These are phyloP conservation scores for Trichomycterus rosablanca DNA, from an alignment of 2,113 vertebrate species.

Conservation along the genomic window DNA sequence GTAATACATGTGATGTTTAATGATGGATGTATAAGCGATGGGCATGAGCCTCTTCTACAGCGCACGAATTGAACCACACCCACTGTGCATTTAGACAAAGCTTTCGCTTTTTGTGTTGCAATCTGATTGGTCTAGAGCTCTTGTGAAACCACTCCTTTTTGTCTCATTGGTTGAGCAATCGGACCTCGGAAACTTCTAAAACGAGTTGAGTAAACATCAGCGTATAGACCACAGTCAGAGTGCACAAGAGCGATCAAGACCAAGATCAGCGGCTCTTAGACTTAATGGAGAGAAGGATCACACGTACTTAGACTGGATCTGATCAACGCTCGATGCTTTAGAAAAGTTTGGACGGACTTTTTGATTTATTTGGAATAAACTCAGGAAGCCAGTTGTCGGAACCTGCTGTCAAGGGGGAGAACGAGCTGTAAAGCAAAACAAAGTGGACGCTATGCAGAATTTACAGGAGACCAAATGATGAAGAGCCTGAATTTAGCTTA, in stretches of 20 bases:
- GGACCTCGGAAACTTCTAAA: slow-evolving; percentile 64
- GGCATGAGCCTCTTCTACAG: no score
- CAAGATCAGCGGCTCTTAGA: neutral
- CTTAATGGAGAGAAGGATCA: slow-evolving; percentile 8
- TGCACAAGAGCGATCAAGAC: neutral
- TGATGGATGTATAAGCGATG: no score
- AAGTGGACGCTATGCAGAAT: no score
- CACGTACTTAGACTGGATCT: slow-evolving; percentile 4
- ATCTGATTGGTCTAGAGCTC: slow-evolving; percentile 58
- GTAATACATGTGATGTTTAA: no score
- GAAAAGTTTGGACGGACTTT: neutral
- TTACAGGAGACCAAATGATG: no score
- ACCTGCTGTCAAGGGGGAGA: neutral
- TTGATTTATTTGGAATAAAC: slow-evolving; percentile 10
- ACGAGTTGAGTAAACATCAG: slow-evolving; percentile 71
- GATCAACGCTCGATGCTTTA: neutral
- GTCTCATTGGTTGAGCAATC: slow-evolving; percentile 65
- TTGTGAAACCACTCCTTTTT: slow-evolving; percentile 60
- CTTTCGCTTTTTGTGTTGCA: slow-evolving; percentile 38
- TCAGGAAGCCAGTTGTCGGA: neutral
- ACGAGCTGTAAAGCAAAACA: neutral
- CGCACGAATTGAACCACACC: no score
- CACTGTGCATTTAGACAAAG: no score
- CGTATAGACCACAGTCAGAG: slow-evolving; percentile 39
- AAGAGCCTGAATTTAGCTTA: no score